Percentiles rank a stretch among this genome's conserved stretches.
phyloP scores from a whole-genome alignment of 2,113 vertebrate genomes.

The Microcebus jonahi region DNA sequence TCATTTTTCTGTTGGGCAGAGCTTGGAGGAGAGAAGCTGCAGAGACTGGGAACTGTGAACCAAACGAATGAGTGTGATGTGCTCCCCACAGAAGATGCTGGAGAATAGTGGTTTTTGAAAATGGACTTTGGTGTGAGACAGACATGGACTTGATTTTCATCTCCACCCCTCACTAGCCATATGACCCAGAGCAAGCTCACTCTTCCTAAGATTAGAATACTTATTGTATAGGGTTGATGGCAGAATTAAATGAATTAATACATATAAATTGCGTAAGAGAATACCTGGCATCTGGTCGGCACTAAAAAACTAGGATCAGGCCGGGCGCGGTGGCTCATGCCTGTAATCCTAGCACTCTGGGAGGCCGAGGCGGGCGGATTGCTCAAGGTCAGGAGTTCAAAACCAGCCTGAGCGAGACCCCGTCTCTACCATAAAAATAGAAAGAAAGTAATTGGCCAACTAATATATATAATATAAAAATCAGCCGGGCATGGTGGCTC shows the following conservation, averaged over 20 bases:
- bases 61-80: background rate
- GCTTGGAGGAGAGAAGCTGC: background rate
- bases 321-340: no score
- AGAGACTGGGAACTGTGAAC: background rate
- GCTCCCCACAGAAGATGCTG: background rate
- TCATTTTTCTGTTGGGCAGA: background rate
- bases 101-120: background rate
- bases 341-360: no score
- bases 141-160: background rate
- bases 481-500: no score
- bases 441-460: no score
- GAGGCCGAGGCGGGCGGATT: no score
- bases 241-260: background rate
- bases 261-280: background rate
- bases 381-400: no score
- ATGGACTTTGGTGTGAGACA: background rate
- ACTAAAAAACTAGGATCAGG: background rate
- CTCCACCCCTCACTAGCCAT: background rate
- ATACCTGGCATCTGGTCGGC: background rate
- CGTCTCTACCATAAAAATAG: no score
- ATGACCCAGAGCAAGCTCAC: background rate
- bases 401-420: no score
- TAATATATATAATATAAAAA: no score
- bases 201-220: constrained; percentile 4
- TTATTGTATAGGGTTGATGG: background rate